Evolutionary conservation across 2,113 vertebrate species (phyloP), one percentile per base, ranked within the genome.

Genomic region (Leucoraja erinaceus): DNA sequence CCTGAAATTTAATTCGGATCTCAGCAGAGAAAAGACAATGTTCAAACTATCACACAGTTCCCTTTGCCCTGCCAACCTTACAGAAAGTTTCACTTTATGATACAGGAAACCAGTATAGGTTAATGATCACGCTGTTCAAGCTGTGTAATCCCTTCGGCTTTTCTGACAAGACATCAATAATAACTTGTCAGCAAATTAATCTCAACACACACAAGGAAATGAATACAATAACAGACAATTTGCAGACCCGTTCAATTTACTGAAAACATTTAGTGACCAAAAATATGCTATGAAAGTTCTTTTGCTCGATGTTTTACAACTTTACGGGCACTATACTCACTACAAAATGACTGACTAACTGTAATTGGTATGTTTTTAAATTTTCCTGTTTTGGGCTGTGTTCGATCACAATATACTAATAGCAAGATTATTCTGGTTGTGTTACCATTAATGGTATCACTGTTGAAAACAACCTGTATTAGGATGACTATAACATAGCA

Each of bases 171-270:
- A 63, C 83, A 66, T 88, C 63, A 28, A 59, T 88, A 88, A 88
- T 88, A 88, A 66, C n/a, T 66, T 88, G 83, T 63, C 59, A 88
- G 59, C 83, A 88, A 88, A 88, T 88, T 88, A 88, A 88, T 88
- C 83, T 59, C 83, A 88, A 59, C 38, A 31, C 59, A 61, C 83
- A 63, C 16, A 75, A 56, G 12, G 83, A 31, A 66, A 88, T 63
- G 63, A 66, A 31, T 81, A 81, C 12, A 88, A 63, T n/a, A 63
- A 59, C n/a, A 18, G 83, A 63, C 83, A 18, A 63, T 88, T 88
- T 66, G 28, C 83, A 63, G 83, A 88, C n/a, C 1, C 33, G 83
- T 59, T 88, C 59, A 88, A 5, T 28, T 88, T 88, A n/a, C 18
- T 63, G 59, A n/a, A 16, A n/a, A 31, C 14, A 61, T 61, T 84